Conservation (phyloP, 2,888 invertebrate species). For the Melangyna quadrimaculata region DNA sequence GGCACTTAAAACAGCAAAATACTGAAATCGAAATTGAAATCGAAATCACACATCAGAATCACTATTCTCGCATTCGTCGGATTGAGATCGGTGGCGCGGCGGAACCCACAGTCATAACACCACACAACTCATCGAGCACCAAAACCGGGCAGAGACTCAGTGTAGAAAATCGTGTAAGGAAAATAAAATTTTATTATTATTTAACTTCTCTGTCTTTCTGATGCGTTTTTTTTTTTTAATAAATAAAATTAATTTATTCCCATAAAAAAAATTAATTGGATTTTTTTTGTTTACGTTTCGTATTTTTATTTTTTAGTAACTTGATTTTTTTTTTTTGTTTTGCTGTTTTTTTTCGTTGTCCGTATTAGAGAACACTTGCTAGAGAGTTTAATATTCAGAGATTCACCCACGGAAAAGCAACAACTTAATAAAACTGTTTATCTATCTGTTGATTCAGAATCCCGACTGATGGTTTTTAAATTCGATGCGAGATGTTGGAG, state of each 20-base stretch:
- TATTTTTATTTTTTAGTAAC: slow-evolving; percentile 13
- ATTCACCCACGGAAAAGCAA: slow-evolving; percentile 37
- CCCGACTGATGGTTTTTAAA: slow-evolving; percentile 65
- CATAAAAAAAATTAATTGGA: slow-evolving; percentile 47
- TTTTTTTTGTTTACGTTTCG: slow-evolving; percentile 28
- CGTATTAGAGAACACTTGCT: no score
- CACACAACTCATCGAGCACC: neutral
- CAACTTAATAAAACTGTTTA: slow-evolving; percentile 60
- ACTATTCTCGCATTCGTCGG: slow-evolving; percentile 44
- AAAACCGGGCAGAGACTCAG: slow-evolving; percentile 21
- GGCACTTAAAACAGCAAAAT: slow-evolving; percentile 7
- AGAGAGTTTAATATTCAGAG: no score
- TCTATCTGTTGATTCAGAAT: slow-evolving; percentile 72
- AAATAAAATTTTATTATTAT: slow-evolving; percentile 14
- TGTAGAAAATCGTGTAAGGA: slow-evolving; percentile 27
- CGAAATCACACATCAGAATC: neutral
- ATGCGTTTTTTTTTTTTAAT: no score
- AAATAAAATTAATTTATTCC: neutral
- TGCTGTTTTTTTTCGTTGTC: neutral
- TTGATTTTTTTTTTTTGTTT: neutral
- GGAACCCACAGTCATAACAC: neutral
- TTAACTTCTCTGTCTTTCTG: slow-evolving; percentile 7
- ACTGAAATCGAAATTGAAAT: slow-evolving; percentile 53
- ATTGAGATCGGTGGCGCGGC: neutral
- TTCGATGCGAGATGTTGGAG: slow-evolving; percentile 54